Conservation (phyloP, 2,113 vertebrate genomes). For the Romanogobio albipinnatus region DNA sequence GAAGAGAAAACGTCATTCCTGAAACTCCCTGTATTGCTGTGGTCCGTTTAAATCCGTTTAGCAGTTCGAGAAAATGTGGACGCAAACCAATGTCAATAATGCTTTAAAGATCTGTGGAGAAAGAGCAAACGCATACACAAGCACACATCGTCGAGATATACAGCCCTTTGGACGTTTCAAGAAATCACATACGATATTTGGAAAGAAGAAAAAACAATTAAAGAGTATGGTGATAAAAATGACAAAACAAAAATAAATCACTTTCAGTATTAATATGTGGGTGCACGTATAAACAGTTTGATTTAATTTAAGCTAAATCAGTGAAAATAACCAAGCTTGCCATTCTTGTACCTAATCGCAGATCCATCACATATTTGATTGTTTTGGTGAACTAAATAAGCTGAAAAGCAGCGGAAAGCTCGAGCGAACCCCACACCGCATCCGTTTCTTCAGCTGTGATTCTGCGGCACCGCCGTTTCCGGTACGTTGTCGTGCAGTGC, state of each 20-base stretch:
- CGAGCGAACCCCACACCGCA: not conserved
- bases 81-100: not conserved
- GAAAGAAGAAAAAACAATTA: not conserved
- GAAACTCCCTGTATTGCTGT: not conserved
- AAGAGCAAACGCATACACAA: not conserved
- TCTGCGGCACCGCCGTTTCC: not conserved
- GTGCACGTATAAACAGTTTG: conserved; percentile 1
- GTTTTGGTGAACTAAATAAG: not conserved
- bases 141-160: not conserved
- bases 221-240: not conserved
- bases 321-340: not conserved
- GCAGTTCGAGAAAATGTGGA: not conserved
- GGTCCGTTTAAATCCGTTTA: not conserved
- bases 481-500: conserved; percentile 23
- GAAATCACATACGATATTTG: not conserved
- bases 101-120: not conserved
- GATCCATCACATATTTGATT: not conserved
- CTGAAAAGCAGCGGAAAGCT: not conserved
- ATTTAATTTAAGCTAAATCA: not conserved
- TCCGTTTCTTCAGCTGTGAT: not conserved
- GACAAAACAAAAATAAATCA: not conserved
- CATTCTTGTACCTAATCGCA: conserved; percentile 5
- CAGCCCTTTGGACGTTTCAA: conserved; percentile 9
- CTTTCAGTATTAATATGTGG: not conserved
- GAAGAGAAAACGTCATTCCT: not conserved